Evolutionary conservation across 2,888 invertebrate species (phyloP).

Genomic region (Bellardia bayeri): DNA sequence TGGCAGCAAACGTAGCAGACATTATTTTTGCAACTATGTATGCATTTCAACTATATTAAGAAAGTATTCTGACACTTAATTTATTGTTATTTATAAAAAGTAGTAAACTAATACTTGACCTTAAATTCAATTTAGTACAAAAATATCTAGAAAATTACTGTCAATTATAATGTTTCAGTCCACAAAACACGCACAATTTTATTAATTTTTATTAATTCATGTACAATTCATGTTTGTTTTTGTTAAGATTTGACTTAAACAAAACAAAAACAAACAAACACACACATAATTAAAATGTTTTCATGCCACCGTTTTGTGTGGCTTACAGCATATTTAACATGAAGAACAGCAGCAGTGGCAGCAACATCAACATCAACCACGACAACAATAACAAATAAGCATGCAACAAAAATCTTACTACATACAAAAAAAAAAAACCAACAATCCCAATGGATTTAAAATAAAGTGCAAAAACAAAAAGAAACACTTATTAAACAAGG

Average conservation of each 20-base stretch:
- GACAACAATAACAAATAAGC: slow-evolving; percentile 22
- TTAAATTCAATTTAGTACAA: too few relatives aligned
- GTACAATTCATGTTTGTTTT: slow-evolving; percentile 45
- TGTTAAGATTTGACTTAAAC: slow-evolving; percentile 15
- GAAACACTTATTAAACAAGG: slow-evolving; percentile 54
- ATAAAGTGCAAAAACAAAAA: slow-evolving; percentile 32
- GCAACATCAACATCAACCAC: slow-evolving; percentile 13
- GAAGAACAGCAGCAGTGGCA: slow-evolving; percentile 26
- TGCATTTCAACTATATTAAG: too few relatives aligned
- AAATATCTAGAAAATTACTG: neutral
- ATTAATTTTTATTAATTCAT: slow-evolving; percentile 39
- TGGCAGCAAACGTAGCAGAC: too few relatives aligned
- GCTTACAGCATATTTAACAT: slow-evolving; percentile 48
- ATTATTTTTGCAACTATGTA: too few relatives aligned
- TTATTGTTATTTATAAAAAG: too few relatives aligned
- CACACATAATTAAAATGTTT: slow-evolving; percentile 82
- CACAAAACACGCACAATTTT: slow-evolving; percentile 1
- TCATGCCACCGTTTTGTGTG: slow-evolving; percentile 76
- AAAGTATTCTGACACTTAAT: too few relatives aligned
- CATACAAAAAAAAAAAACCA: neutral
- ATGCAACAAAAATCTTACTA: slow-evolving; percentile 50
- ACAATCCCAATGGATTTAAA: slow-evolving; percentile 51
- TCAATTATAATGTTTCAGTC: neutral
- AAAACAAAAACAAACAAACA: slow-evolving; percentile 12
- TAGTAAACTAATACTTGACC: too few relatives aligned